A percentile compares a stretch with the other conserved stretches of the same genome.
phyloP scores from a whole-genome alignment of 1,140 invertebrate genomes.

The Bombus sibiricus region DNA sequence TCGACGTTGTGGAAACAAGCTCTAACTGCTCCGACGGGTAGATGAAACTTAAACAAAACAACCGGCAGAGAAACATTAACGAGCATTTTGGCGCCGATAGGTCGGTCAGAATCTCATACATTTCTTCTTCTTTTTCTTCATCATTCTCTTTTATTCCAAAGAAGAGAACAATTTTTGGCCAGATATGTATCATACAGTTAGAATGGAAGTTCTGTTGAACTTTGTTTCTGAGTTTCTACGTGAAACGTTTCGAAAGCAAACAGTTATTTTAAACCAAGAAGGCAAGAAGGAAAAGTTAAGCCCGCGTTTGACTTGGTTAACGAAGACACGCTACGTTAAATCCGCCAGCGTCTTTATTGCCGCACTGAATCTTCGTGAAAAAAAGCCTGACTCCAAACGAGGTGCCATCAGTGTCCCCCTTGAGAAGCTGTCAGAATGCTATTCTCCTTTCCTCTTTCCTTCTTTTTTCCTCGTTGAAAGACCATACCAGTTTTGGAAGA shows the following conservation, averaged over 20 bases:
- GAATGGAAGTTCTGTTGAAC: background rate
- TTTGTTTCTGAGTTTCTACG: constrained; percentile 53
- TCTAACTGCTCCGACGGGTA: constrained; percentile 31
- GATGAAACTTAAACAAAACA: constrained; percentile 40
- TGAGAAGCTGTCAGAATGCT: constrained; percentile 6
- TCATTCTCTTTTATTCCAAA: background rate
- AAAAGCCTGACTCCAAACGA: constrained; percentile 62
- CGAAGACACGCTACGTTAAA: constrained; percentile 77
- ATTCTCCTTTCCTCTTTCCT: background rate
- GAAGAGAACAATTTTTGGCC: background rate
- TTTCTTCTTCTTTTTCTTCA: background rate
- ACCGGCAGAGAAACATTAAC: constrained; percentile 40
- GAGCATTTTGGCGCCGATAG: constrained; percentile 62
- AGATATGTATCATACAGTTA: background rate
- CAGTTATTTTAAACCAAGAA: constrained; percentile 78
- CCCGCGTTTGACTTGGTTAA: constrained; percentile 73
- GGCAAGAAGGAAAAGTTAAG: constrained; percentile 76
- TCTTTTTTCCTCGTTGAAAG: background rate
- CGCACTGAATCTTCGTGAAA: constrained; percentile 74
- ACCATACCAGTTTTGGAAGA: background rate
- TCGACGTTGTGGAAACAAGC: constrained; percentile 42
- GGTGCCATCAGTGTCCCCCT: constrained; percentile 35
- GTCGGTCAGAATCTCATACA: constrained; percentile 48
- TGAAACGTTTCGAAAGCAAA: constrained; percentile 77
- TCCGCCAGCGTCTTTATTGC: constrained; percentile 73